Evolutionary conservation across 2,797 vertebrate species (phyloP).

Genomic region (Aeoliscus strigatus): DNA sequence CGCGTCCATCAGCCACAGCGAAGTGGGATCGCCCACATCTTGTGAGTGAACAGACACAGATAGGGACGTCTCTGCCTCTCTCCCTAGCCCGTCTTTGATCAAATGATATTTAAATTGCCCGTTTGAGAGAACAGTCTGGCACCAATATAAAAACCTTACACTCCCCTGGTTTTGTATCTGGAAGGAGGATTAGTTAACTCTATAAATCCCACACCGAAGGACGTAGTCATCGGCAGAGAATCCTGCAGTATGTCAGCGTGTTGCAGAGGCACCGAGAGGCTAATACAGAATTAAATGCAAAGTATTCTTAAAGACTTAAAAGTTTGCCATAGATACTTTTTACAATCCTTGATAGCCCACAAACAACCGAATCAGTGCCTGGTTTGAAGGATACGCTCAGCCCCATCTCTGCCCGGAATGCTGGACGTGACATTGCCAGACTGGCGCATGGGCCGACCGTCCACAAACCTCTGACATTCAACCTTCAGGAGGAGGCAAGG

Average conservation of each 20-base stretch:
- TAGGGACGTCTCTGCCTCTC: no score
- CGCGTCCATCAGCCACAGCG: no score
- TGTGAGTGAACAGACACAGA: no score
- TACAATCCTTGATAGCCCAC: not conserved
- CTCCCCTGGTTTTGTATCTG: not conserved
- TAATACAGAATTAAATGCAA: no score
- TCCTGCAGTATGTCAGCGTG: not conserved
- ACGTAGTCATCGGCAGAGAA: not conserved
- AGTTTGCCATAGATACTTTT: no score
- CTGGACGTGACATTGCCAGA: slow-evolving; percentile 39
- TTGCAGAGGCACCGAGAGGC: not conserved
- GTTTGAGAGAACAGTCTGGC: not conserved
- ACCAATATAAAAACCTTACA: not conserved
- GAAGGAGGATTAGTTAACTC: not conserved
- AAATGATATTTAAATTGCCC: not conserved
- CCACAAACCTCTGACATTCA: slow-evolving; percentile 55
- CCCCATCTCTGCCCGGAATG: no score
- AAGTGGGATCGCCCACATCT: no score
- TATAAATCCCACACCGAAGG: not conserved
- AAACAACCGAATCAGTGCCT: slow-evolving; percentile 5
- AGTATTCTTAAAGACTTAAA: no score
- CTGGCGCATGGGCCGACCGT: slow-evolving; percentile 54
- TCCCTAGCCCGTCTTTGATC: no score
- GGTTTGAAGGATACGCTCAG: no score
- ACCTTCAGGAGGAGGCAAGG: slow-evolving; percentile 46